These are phyloP conservation scores for Hyphantria cunea DNA, from an alignment of 1,140 invertebrate species.

Conservation along the genomic window DNA sequence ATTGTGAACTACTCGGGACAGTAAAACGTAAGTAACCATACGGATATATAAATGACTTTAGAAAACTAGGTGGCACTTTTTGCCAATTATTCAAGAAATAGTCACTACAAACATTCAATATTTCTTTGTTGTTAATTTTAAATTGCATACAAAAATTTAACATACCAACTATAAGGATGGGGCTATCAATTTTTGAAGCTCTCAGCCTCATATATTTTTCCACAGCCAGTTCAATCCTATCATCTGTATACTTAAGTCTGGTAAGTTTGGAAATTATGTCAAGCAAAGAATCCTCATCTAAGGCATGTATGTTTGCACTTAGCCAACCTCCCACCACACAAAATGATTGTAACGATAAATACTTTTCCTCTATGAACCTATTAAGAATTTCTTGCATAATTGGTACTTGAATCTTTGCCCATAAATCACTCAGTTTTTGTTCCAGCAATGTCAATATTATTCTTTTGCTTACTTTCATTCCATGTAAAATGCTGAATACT, in stretches of 20 bases:
- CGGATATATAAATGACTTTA: conserved; percentile 83
- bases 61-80: conserved; percentile 78
- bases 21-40: conserved; percentile 85
- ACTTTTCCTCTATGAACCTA: conserved; percentile 67
- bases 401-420: conserved; percentile 81
- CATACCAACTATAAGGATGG: conserved; percentile 83
- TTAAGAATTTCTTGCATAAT: conserved; percentile 83
- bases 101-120: conserved; percentile 83
- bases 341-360: conserved; percentile 75
- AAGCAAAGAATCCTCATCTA: conserved; percentile 83
- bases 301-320: conserved; percentile 83
- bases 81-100: conserved; percentile 83
- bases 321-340: conserved; percentile 83
- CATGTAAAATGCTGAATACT: conserved; percentile 83
- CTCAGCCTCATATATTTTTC: conserved; percentile 84
- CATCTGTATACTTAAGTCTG: conserved; percentile 80
- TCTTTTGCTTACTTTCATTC: conserved; percentile 84
- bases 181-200: conserved; percentile 77
- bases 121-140: conserved; percentile 81
- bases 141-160: conserved; percentile 85
- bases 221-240: conserved; percentile 82
- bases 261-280: conserved; percentile 84
- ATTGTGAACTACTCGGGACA: conserved; percentile 79
- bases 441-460: conserved; percentile 85
- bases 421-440: conserved; percentile 82